Conservation (phyloP, 2,888 invertebrate genomes). For the Tenthredo notha region DNA sequence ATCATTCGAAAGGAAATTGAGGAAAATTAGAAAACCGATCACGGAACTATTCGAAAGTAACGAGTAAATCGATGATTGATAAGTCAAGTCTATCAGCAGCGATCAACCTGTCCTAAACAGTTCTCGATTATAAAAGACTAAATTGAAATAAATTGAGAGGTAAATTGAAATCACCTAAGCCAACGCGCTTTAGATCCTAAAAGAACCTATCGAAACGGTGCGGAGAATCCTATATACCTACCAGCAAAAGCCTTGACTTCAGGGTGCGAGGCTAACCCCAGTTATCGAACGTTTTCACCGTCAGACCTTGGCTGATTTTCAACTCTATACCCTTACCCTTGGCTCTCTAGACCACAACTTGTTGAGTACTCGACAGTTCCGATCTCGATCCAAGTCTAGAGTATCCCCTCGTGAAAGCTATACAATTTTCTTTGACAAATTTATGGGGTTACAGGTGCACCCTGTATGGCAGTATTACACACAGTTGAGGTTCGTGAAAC, state of each 20-base stretch:
- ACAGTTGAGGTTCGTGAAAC: background rate
- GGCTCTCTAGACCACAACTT: conserved; percentile 34
- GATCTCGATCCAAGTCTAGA: background rate
- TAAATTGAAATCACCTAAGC: conserved; percentile 25
- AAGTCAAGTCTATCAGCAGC: conserved; percentile 14
- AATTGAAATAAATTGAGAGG: conserved; percentile 41
- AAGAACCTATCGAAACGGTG: background rate
- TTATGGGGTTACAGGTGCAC: background rate
- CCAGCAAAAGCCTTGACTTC: background rate
- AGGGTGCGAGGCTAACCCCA: conserved; percentile 22
- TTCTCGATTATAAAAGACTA: background rate
- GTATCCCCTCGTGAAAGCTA: background rate
- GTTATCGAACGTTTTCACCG: conserved; percentile 36
- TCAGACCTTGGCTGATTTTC: conserved; percentile 22
- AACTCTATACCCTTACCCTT: conserved; percentile 25
- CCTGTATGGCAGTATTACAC: background rate
- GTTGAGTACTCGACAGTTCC: conserved; percentile 34
- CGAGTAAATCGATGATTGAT: background rate
- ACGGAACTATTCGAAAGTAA: background rate
- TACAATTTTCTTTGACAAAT: background rate
- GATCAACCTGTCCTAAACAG: conserved; percentile 13
- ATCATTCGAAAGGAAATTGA: background rate
- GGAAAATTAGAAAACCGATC: background rate
- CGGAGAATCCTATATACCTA: conserved; percentile 3
- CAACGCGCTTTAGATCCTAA: background rate